A percentile compares a stretch with the other conserved stretches of the same genome.
Conservation (phyloP, 2,888 invertebrate genomes). For the Invenusta paracnida region DNA sequence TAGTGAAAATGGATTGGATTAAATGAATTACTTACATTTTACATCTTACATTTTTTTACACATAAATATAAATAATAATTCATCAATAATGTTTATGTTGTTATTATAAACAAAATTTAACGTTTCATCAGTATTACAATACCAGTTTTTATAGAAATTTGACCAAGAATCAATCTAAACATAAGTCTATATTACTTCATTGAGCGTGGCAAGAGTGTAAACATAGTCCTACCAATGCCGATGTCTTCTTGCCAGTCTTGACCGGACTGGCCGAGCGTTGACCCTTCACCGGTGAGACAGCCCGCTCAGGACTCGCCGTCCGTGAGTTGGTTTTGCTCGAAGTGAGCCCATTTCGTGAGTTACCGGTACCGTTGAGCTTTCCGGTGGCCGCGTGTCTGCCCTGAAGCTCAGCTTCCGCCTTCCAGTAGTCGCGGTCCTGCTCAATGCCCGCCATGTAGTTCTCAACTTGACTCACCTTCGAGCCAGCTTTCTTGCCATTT, state of each 20-base stretch:
- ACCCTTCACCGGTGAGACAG: not conserved
- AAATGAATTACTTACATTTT: no score
- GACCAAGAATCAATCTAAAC: not conserved
- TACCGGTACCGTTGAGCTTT: not conserved
- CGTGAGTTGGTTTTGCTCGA: not conserved
- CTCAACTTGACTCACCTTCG: slow-evolving; percentile 40
- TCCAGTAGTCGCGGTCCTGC: slow-evolving; percentile 58
- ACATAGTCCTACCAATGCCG: not conserved
- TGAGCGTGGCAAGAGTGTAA: not conserved
- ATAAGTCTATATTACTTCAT: not conserved
- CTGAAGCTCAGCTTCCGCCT: slow-evolving; percentile 55
- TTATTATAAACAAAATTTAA: no score
- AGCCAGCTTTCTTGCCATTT: slow-evolving; percentile 46
- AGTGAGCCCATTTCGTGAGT: not conserved
- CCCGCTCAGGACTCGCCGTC: not conserved
- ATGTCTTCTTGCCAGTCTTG: not conserved
- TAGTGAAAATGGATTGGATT: no score
- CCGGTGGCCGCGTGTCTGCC: slow-evolving; percentile 46
- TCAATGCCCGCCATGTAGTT: slow-evolving; percentile 42
- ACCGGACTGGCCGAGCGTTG: not conserved
- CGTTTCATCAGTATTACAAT: no score
- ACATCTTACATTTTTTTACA: no score
- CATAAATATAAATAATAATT: no score
- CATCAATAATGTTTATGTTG: no score
- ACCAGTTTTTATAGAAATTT: no score